phyloP scores from a whole-genome alignment of 2,797 vertebrate species.

The Fundulus diaphanus region DNA sequence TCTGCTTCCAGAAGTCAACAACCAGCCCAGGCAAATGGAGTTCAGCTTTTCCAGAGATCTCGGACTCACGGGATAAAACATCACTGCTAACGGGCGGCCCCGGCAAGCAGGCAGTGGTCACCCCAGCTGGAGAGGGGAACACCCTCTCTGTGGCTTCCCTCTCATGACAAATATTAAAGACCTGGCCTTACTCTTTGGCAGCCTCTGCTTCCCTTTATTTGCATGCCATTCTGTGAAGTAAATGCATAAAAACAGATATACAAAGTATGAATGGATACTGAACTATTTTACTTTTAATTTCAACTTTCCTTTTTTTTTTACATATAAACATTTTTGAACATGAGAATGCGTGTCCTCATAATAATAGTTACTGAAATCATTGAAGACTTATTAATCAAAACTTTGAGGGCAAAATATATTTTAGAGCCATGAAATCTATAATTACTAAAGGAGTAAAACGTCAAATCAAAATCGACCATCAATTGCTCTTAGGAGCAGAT shows the following conservation, averaged over 20 bases:
- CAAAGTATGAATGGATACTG: conserved; percentile 48
- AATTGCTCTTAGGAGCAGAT: background rate
- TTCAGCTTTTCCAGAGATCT: conserved; percentile 80
- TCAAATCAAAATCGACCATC: background rate
- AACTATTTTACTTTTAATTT: conserved; percentile 49
- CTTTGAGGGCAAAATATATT: no score
- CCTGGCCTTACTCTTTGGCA: conserved; percentile 77
- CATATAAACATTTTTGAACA: background rate
- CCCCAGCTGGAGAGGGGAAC: conserved; percentile 80
- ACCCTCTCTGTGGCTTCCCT: conserved; percentile 85
- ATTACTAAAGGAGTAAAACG: no score
- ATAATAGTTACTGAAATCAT: no score
- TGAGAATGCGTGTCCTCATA: no score
- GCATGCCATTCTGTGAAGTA: conserved; percentile 80
- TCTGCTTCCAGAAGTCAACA: conserved; percentile 81
- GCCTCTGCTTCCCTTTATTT: conserved; percentile 79
- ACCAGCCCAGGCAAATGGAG: conserved; percentile 75
- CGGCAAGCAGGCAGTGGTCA: conserved; percentile 72
- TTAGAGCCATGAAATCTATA: no score
- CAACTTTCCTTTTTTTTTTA: background rate
- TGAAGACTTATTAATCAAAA: no score
- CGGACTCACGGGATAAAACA: conserved; percentile 78
- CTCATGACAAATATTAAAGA: conserved; percentile 87
- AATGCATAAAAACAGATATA: conserved; percentile 57
- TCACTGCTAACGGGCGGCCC: conserved; percentile 68